phyloP scores from a whole-genome alignment of 2,797 vertebrate species.

The Pipistrellus kuhlii region DNA sequence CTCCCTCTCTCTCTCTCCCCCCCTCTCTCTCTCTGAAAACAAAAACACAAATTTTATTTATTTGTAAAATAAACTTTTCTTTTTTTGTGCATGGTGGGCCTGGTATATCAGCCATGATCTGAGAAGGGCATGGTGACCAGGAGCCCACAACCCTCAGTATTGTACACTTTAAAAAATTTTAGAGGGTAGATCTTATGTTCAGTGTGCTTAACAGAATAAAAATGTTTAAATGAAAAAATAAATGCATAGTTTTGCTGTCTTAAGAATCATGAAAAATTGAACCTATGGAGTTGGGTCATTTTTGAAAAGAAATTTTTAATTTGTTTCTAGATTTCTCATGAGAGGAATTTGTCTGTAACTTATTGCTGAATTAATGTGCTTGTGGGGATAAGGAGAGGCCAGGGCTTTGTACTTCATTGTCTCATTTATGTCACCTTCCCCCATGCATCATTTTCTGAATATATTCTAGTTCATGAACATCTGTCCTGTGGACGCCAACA shows the following conservation, averaged over 20 bases:
- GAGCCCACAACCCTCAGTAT: background rate
- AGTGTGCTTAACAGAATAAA: background rate
- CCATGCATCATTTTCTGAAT: background rate
- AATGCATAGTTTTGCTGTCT: constrained; percentile 73
- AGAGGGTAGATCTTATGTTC: background rate
- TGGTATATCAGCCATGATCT: background rate
- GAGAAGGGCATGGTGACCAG: background rate
- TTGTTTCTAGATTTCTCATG: background rate
- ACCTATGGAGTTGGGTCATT: constrained; percentile 48
- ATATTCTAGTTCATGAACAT: background rate
- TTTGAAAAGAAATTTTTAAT: constrained; percentile 72
- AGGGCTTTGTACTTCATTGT: background rate
- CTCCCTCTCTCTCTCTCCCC: background rate
- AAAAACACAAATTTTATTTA: constrained; percentile 77
- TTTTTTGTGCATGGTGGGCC: background rate
- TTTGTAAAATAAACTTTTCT: constrained; percentile 74
- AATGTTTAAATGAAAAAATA: constrained; percentile 49
- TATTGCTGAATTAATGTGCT: background rate
- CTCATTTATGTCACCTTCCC: background rate
- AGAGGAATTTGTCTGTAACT: background rate
- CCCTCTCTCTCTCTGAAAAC: constrained; percentile 36
- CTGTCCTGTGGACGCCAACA: background rate
- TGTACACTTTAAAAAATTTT: background rate
- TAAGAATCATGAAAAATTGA: constrained; percentile 71
- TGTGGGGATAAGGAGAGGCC: background rate